Conservation (phyloP, 92 coral and sea anemone genomes). For the Heliopora coerulea region DNA sequence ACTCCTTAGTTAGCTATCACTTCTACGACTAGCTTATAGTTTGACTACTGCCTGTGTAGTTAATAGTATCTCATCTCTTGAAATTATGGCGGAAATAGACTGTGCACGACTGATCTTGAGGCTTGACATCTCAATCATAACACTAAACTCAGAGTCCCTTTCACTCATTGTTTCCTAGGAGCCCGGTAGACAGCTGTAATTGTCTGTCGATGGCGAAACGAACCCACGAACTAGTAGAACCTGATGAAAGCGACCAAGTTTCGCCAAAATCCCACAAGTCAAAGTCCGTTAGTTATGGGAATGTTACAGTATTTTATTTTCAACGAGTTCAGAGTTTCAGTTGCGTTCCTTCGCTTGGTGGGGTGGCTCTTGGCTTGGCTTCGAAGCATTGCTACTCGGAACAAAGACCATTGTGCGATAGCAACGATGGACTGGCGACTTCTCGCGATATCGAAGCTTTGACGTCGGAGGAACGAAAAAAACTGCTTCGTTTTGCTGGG, state of each 20-base stretch:
- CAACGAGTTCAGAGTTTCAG: slow-evolving; percentile 90
- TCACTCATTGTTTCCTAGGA: background rate
- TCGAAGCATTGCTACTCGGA: slow-evolving; percentile 73
- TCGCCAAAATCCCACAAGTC: slow-evolving; percentile 44
- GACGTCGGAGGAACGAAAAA: slow-evolving; percentile 72
- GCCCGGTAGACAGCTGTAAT: slow-evolving; percentile 44
- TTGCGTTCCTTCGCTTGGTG: slow-evolving; percentile 93
- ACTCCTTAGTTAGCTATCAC: too few relatives aligned
- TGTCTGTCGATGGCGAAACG: slow-evolving; percentile 53
- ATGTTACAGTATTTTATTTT: slow-evolving; percentile 76
- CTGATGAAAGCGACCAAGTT: background rate
- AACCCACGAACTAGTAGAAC: slow-evolving; percentile 9
- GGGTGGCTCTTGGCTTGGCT: slow-evolving; percentile 93
- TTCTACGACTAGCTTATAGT: too few relatives aligned
- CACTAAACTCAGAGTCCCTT: too few relatives aligned
- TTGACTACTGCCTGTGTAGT: too few relatives aligned
- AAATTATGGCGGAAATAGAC: slow-evolving; percentile 34
- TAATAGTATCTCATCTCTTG: background rate
- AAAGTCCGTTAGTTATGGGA: slow-evolving; percentile 76
- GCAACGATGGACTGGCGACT: background rate
- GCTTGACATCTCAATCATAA: too few relatives aligned
- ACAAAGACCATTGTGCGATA: slow-evolving; percentile 27
- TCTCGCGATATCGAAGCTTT: slow-evolving; percentile 51
- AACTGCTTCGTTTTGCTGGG: slow-evolving; percentile 75
- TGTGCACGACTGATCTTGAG: slow-evolving; percentile 30